Conservation (phyloP, 2,797 vertebrate genomes). For the Brachyalestes nurse region DNA sequence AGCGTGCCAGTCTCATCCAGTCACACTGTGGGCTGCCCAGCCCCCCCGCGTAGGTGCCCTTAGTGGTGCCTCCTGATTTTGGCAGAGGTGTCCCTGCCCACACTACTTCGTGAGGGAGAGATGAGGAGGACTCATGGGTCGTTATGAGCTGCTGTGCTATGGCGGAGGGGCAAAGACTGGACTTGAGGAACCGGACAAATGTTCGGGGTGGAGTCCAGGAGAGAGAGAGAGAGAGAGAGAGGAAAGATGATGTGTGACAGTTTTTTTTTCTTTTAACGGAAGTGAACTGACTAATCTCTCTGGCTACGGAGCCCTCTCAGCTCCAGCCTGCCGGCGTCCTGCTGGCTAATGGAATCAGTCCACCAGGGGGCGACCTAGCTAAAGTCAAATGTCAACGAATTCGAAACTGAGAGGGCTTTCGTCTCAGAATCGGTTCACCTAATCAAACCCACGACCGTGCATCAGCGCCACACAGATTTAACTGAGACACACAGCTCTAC, state of each 20-base stretch:
- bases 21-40: conserved; percentile 33
- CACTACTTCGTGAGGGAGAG: conserved; percentile 46
- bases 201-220: conserved; percentile 10
- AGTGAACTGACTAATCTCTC: conserved; percentile 27
- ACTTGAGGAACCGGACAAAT: conserved; percentile 9
- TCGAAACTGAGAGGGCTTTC: conserved; percentile 33
- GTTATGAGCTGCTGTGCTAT: conserved; percentile 53
- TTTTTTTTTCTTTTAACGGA: conserved; percentile 23
- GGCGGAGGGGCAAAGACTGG: conserved; percentile 42
- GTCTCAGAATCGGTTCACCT: conserved; percentile 61
- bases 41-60: conserved; percentile 20
- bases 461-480: conserved; percentile 40
- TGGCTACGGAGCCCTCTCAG: conserved; percentile 59
- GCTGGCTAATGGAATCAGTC: conserved; percentile 53
- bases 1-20: conserved; percentile 55
- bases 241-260: conserved; percentile 36
- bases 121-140: conserved; percentile 57
- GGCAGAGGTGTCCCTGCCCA: conserved; percentile 51
- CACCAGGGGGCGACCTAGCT: conserved; percentile 7
- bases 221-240: conserved; percentile 12
- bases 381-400: neutral
- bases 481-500: conserved; percentile 60
- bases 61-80: conserved; percentile 46
- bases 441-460: conserved; percentile 47
- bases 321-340: conserved; percentile 61